Evolutionary conservation across 2,113 vertebrate species (phyloP), one percentile per base, ranked within the genome.

Genomic region (Marcusenius ussheri): DNA sequence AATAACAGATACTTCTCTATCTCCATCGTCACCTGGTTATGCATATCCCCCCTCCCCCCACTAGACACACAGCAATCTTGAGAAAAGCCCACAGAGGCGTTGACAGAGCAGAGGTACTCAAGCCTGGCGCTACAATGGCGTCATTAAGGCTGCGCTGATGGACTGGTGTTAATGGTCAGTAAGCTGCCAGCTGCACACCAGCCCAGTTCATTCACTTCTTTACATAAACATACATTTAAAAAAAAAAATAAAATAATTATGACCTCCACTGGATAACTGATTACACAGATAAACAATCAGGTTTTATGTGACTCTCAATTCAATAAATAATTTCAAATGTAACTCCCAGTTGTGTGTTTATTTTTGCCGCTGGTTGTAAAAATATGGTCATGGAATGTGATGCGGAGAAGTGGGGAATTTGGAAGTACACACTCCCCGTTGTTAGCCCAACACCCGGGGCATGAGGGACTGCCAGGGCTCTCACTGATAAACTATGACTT

Each of bases 101-200:
- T 92, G 90, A 93, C 91, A 92, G 88, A 91, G 62, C n/a, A 45
- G 87, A 90, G 91, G 92, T 92, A 92, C 91, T 83, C 42, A 74
- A 77, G 88, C 89, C 49, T 21, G 58, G 90, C 31, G 66, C 85
- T 50, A 88, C 91, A 91, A 91, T 87, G 90, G 90, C 90, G 88
- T 92, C 92, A 93, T 93, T 93, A 92, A 92, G 80, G 62, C 89
- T 42, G 92, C 91, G 92, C 89, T 93, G 92, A 92, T 92, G 91
- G 93, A 93, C 88, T 56, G 88, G 62, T 53, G 88, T 89, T 77
- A 92, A 92, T 90, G 89, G 91, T 89, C 88, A 85, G 42, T 49
- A 21, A n/a, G 5, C 31, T 27, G 45, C 45, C 45, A 17, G 66
- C 47, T 47, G 13, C 50, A 91, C 89, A 89, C 86, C 88, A 91